A percentile compares a stretch with the other conserved stretches of the same genome.
These are phyloP conservation scores for Drosophila mulleri DNA, from an alignment of 2,888 invertebrate species.

Conservation along the genomic window DNA sequence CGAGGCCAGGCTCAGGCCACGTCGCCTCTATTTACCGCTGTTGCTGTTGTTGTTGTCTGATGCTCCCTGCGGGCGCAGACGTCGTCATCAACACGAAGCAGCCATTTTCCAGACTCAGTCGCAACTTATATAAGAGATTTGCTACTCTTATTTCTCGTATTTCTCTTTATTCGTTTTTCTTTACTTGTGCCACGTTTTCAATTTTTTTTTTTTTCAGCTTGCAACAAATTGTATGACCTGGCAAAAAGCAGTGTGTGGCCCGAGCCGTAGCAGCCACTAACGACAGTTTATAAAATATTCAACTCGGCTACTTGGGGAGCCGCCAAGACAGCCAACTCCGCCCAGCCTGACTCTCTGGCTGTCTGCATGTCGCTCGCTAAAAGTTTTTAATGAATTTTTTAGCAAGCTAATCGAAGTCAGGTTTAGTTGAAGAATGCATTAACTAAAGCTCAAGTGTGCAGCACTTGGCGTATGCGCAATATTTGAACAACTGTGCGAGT, in stretches of 20 bases:
- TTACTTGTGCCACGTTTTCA: conserved; percentile 49
- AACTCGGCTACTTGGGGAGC: conserved; percentile 53
- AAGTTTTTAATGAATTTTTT: conserved; percentile 79
- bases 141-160: conserved; percentile 4
- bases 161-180: conserved; percentile 17
- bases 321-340: conserved; percentile 4
- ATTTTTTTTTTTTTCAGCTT: conserved; percentile 39
- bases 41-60: conserved; percentile 15
- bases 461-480: conserved; percentile 56
- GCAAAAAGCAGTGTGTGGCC: conserved; percentile 25
- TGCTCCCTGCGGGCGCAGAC: conserved; percentile 71
- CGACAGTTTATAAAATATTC: conserved; percentile 79
- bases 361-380: conserved; percentile 53
- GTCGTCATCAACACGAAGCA: conserved; percentile 73
- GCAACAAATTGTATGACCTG: conserved; percentile 74
- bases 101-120: conserved; percentile 61
- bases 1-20: conserved; percentile 24
- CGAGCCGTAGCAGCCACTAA: conserved; percentile 43
- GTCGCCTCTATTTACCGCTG: conserved; percentile 48
- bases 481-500: not conserved
- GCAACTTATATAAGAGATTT: conserved; percentile 20
- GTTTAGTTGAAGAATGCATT: conserved; percentile 72
- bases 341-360: conserved; percentile 9
- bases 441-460: conserved; percentile 45
- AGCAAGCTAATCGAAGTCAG: conserved; percentile 76